Evolutionary conservation across 2,797 vertebrate genomes (phyloP).

Genomic region (Kryptopterus vitreolus): DNA sequence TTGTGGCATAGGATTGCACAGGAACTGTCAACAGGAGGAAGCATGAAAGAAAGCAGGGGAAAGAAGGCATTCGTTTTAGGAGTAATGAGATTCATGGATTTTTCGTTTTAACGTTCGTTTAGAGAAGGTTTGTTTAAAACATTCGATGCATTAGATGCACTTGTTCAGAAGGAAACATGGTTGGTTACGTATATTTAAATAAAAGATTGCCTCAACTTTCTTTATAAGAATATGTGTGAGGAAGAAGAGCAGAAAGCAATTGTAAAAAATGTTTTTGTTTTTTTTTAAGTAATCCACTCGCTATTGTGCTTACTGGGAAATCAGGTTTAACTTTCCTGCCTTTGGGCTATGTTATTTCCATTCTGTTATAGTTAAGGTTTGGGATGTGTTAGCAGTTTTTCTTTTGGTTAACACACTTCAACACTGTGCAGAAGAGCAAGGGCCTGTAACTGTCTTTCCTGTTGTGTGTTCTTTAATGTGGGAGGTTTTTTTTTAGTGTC

Average conservation of each 20-base stretch:
- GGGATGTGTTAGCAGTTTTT: background rate
- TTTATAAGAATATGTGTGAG: background rate
- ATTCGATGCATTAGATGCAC: background rate
- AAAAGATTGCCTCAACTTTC: background rate
- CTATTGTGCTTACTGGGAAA: background rate
- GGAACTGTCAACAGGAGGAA: background rate
- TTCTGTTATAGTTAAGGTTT: background rate
- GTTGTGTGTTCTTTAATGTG: conserved; percentile 46
- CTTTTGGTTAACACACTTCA: background rate
- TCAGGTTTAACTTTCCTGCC: background rate
- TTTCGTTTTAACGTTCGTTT: background rate
- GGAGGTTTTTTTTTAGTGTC: conserved; percentile 37
- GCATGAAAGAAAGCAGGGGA: background rate
- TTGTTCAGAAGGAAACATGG: background rate
- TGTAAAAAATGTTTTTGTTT: too few species aligned
- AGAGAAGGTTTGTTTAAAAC: background rate
- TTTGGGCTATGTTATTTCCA: background rate
- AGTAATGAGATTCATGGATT: background rate
- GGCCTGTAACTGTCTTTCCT: conserved; percentile 34
- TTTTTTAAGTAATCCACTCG: background rate
- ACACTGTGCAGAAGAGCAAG: conserved; percentile 48
- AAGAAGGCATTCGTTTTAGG: background rate
- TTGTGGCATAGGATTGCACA: conserved; percentile 18
- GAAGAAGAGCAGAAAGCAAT: background rate
- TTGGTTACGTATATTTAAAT: background rate